Conservation (phyloP, 2,113 vertebrate species). For the Callopanchax toddi region DNA sequence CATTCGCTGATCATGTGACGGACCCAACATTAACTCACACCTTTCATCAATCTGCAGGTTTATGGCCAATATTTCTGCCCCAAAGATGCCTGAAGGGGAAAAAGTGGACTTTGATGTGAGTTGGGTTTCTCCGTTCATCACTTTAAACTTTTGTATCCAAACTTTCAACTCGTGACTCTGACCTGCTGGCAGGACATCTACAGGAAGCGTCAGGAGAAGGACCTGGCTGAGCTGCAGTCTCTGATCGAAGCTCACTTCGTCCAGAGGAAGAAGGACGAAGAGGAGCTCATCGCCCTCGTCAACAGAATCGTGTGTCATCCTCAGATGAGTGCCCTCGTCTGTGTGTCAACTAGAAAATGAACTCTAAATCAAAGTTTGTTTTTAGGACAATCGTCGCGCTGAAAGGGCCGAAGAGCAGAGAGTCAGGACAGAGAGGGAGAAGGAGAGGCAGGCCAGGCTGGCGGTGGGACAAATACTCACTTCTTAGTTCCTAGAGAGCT, state of each 20-base stretch:
- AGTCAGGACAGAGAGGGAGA: constrained; percentile 78
- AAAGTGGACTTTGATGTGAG: constrained; percentile 85
- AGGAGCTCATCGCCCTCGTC: constrained; percentile 88
- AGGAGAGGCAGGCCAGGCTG: constrained; percentile 80
- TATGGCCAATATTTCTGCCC: constrained; percentile 77
- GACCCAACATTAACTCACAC: not conserved
- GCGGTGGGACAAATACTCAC: constrained; percentile 72
- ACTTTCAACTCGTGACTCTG: not conserved
- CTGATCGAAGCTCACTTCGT: constrained; percentile 92
- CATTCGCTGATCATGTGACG: not conserved
- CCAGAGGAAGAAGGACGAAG: constrained; percentile 91
- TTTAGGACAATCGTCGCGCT: constrained; percentile 80
- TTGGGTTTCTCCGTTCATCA: not conserved
- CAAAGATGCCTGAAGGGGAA: constrained; percentile 83
- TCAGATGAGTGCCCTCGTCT: not conserved
- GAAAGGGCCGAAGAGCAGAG: constrained; percentile 84
- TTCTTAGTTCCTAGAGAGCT: no score
- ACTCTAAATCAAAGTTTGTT: not conserved
- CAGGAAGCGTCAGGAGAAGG: constrained; percentile 92
- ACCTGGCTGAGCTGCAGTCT: constrained; percentile 89
- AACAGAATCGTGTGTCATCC: constrained; percentile 85
- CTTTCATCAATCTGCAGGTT: constrained; percentile 59
- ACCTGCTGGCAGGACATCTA: constrained; percentile 84
- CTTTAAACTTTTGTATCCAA: not conserved
- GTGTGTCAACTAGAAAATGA: not conserved